Base-by-base conservation (phyloP, 2,113 vertebrate genomes). In the Upupa epops region DNA sequence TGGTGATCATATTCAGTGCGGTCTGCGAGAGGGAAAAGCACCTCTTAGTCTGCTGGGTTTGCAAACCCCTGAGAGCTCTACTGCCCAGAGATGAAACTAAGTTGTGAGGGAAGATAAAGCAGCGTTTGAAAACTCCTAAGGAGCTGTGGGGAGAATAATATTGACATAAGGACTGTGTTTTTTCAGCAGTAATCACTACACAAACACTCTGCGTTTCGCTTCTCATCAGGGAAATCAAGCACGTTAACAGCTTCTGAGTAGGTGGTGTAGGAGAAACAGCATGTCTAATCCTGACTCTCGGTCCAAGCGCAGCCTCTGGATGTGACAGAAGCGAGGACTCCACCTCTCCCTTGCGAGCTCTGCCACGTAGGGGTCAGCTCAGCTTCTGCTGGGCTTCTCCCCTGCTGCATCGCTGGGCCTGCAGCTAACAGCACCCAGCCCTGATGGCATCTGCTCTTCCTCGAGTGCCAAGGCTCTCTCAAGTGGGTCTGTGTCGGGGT, bases 1-100 rank as follows among this genome's bases (percentile, higher is more conserved):
- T 88, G 17, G 97, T 97, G 86, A 97, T 92, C 96, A 98, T 98
- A 90, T 98, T 98, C 71, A 98, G 93, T 0, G 97, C 97, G 8
- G 97, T 97, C 97, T 98, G 17, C 6, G 25, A 25, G 48, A 51
- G 54, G 2, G 45, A 49, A 92, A 90, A 89, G 5, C 40, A 12
- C 5, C 17, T 8, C 0, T 95, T 17, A 93, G 45, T 3, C 11
- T 7, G 54, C 45, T 40, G 17, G 60, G 15, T 55, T 59, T 9
- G 6, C 65, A 34, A 17, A 19, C 82, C 40, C 56, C 7, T 4
- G 24, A 86, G 76, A 42, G 40, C 11, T 42, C 40, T 5, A 11
- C 13, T 52, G 70, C 74, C 78, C 87, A 60, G 65, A 78, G 49
- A 21, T 2, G 3, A 65, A 89, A 72, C 8, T 21, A 19, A 68